A percentile compares a stretch with the other conserved stretches of the same genome.
Conservation (phyloP, 2,888 invertebrate genomes). For the Lymantria dispar region DNA sequence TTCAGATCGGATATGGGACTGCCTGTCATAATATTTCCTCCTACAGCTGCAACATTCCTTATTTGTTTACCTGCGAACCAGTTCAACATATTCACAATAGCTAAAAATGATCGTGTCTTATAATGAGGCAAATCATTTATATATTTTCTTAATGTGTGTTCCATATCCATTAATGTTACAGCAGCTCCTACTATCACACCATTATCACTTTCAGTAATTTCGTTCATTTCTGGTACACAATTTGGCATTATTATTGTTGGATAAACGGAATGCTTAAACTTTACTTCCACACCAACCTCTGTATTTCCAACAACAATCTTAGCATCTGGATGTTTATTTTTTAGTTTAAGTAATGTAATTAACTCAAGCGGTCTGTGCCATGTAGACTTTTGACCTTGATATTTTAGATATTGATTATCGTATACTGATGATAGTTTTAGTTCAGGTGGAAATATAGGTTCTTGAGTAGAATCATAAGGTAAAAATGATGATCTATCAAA, state of each 20-base stretch:
- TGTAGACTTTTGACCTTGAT: constrained; percentile 78
- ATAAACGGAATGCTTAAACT: constrained; percentile 89
- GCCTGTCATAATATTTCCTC: constrained; percentile 97
- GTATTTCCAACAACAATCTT: constrained; percentile 92
- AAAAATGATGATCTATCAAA: constrained; percentile 84
- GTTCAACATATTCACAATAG: constrained; percentile 92
- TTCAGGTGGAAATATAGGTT: constrained; percentile 93
- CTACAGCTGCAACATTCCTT: constrained; percentile 95
- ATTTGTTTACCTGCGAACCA: constrained; percentile 98
- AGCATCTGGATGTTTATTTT: constrained; percentile 84
- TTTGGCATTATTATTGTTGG: constrained; percentile 93
- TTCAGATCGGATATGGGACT: constrained; percentile 98
- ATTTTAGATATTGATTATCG: constrained; percentile 79
- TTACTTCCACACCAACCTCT: constrained; percentile 92
- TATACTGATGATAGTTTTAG: constrained; percentile 83
- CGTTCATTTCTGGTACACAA: constrained; percentile 89
- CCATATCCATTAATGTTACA: constrained; percentile 90
- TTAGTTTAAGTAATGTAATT: constrained; percentile 83
- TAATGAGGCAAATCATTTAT: constrained; percentile 81
- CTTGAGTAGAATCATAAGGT: constrained; percentile 88
- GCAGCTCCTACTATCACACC: constrained; percentile 91
- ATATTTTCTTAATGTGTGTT: constrained; percentile 83
- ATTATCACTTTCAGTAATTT: constrained; percentile 76
- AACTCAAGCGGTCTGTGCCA: constrained; percentile 88
- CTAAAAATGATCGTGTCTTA: constrained; percentile 86